Evolutionary conservation across 2,888 invertebrate species (phyloP).

Genomic region (Belgica antarctica): DNA sequence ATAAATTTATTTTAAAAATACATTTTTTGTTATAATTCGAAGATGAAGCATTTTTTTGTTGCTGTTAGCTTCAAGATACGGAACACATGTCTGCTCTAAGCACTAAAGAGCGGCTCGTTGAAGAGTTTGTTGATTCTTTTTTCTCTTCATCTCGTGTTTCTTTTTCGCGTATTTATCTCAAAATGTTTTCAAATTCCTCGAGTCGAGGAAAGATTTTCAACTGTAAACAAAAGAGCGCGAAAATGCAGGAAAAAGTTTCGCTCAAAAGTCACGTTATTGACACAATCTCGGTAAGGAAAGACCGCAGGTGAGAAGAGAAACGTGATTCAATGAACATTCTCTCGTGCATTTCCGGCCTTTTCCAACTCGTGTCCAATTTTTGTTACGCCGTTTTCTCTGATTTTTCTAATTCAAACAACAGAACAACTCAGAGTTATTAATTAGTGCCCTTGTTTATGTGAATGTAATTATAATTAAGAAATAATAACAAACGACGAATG

Average conservation of each 20-base stretch:
- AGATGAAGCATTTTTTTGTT: background rate
- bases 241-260: background rate
- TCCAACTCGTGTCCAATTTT: no score
- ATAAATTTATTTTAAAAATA: constrained; percentile 9
- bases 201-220: background rate
- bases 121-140: constrained; percentile 11
- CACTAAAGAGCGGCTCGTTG: background rate
- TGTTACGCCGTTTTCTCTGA: background rate
- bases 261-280: background rate
- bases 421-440: background rate
- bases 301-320: no score
- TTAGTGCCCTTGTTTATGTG: constrained; percentile 11
- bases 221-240: background rate
- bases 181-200: background rate
- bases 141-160: no score
- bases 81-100: constrained; percentile 19
- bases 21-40: background rate
- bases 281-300: no score
- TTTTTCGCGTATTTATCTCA: constrained; percentile 22
- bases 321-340: background rate
- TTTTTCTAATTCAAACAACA: background rate
- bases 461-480: constrained; percentile 18
- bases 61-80: background rate
- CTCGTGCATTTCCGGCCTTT: constrained; percentile 29
- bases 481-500: background rate